These are phyloP conservation scores for Apteryx owenii DNA, from an alignment of 2,113 vertebrate species.

Conservation along the genomic window DNA sequence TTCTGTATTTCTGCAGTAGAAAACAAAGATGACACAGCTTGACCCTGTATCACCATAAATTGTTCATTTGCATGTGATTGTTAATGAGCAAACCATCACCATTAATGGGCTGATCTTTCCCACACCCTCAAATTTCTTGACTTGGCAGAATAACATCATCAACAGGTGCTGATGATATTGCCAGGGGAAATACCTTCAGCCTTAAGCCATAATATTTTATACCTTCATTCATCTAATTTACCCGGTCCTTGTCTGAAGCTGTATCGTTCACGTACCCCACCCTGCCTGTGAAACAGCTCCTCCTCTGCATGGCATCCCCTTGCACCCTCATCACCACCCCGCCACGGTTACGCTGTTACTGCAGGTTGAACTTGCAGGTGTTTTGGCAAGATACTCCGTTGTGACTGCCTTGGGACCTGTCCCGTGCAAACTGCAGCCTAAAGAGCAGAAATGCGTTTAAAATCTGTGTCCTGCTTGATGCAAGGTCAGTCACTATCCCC, in stretches of 20 bases:
- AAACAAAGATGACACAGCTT: background rate
- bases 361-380: background rate
- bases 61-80: background rate
- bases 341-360: background rate
- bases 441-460: background rate
- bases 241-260: background rate
- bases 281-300: background rate
- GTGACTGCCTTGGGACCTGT: fast-evolving
- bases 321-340: fast-evolving
- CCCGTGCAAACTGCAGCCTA: background rate
- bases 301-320: fast-evolving
- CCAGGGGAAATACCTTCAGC: background rate
- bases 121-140: background rate
- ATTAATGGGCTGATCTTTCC: background rate
- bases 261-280: fast-evolving
- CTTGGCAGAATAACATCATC: fast-evolving
- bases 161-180: background rate
- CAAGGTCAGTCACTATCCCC: background rate
- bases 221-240: background rate
- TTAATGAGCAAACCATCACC: background rate
- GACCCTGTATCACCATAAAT: background rate
- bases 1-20: background rate
- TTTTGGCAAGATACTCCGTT: background rate
- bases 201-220: background rate
- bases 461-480: background rate